Evolutionary conservation across 2,888 invertebrate species (phyloP), one percentile per base, ranked within the genome.

Genomic region (Cataglyphis albicans): DNA sequence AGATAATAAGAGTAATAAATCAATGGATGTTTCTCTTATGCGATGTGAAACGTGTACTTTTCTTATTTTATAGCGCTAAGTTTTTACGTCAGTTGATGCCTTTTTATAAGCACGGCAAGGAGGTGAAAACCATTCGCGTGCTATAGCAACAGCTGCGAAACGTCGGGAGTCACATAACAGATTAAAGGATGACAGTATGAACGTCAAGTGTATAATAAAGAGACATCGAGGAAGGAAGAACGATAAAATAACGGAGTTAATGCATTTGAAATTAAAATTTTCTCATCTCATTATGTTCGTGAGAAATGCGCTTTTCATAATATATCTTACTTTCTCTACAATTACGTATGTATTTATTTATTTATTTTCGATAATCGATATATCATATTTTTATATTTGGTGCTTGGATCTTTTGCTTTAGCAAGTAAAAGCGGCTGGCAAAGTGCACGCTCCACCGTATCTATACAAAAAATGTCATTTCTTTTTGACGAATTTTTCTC

Each of bases 141-240:
- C 70, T 80, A 61, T 59, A 70, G 78, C 67, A 44, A 83, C 61
- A 64, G 57, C 67, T 83, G 78, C 68, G 85, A 64, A 81, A 75
- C 82, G 75, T 84, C 81, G 57, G 32, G 64, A 57, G 61, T 63
- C 57, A 72, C 82, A 84, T 81, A 85, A 83, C 65, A 80, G 81
- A 88, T 84, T 85, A 87, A 83, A 84, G 78, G 83, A 85, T n/a
- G n/a, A 21, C 82, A 80, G 55, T 63, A 41, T 41, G 84, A 81
- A 85, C 55, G 84, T 68, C 57, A 59, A 61, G 29, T 67, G 25
- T 65, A n/a, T 57, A 55, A 32, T 41, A 44, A 63, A 61, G 61
- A 74, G 29, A 38, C 48, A 21, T 41, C 73, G 63, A 81, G n/a
- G 41, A 38, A 81, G 44, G 41, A 44, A 57, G 70, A 75, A 18